Evolutionary conservation across 2,113 vertebrate genomes (phyloP).

Genomic region (Ctenodactylus gundi): DNA sequence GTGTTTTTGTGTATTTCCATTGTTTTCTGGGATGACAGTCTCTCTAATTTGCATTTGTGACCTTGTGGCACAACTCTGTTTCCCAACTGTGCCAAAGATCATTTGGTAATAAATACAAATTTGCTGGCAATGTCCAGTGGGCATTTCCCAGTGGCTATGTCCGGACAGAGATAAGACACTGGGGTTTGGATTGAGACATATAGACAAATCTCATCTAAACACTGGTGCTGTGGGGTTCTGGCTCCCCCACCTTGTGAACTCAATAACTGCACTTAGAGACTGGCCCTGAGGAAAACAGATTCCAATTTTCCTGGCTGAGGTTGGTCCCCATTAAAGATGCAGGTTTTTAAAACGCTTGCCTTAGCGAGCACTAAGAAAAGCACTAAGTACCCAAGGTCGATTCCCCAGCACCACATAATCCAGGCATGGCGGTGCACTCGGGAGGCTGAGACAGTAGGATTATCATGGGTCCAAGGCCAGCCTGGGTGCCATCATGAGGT

Average conservation of each 20-base stretch:
- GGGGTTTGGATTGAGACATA: too few species aligned
- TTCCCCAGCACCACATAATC: too few species aligned
- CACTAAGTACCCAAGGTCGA: too few species aligned
- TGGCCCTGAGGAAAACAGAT: not conserved
- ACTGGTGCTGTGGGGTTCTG: conserved; percentile 64
- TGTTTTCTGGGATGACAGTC: conserved; percentile 20
- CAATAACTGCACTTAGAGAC: conserved; percentile 64
- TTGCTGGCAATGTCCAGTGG: not conserved
- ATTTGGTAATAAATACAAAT: not conserved
- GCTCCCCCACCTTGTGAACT: conserved; percentile 75
- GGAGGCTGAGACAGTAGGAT: too few species aligned
- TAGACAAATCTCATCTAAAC: conserved; percentile 60
- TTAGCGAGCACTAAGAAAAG: too few species aligned
- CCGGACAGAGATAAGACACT: conserved; percentile 5
- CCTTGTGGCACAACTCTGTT: conserved; percentile 9
- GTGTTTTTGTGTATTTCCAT: not conserved
- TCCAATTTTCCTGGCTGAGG: not conserved
- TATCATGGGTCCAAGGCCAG: too few species aligned
- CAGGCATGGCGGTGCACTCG: too few species aligned
- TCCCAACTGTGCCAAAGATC: conserved; percentile 18
- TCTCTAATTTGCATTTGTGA: conserved; percentile 31
- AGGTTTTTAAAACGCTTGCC: too few species aligned
- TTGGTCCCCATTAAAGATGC: not conserved
- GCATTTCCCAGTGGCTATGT: conserved; percentile 18
- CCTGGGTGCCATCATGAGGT: too few species aligned